Evolutionary conservation across 2,113 vertebrate species (phyloP), one percentile per base, ranked within the genome.

Genomic region (Coryphaenoides rupestris): DNA sequence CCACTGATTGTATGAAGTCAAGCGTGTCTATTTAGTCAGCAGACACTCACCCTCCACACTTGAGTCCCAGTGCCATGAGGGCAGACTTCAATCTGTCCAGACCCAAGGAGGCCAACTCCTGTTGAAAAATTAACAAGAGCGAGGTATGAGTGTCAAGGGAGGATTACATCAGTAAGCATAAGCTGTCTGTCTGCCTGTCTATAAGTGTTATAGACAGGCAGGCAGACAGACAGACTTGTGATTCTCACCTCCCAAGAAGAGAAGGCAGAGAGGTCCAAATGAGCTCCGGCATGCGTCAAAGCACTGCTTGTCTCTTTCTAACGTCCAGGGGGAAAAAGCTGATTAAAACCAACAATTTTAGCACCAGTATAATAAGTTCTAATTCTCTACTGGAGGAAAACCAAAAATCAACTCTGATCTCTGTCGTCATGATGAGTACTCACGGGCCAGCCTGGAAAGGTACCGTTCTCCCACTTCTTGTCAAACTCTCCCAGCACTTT

Each of bases 241-340:
- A 56, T 0, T 15, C 76, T 73, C 85, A 99, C 97, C 93, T 99
- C 97, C 96, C 97, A 99, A 2, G 97, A 99, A 1, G 96, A 99
- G 69, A 99, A 99, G 0, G 96, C 97, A 0, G 96, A 99, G n/a
- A 99, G 93, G 78, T 99, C 97, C 85, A 99, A 83, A 82, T 99
- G 97, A 81, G 97, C 96, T 74, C 97, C 97, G 1, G 96, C 93
- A 0, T 98, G 97, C 10, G 97, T 98, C 78, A 99, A 79, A 3
- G 97, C 97, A 16, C 96, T 99, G 71, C 96, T 99, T 0, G 96
- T 94, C 83, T 99, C 96, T 97, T 97, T 99, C 96, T 99, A 75
- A 14, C 52, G 3, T n/a, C 33, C 33, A 73, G 57, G 40, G 17
- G 56, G 52, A 19, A 3, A 4, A 17, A 45, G n/a, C 24, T 2